Evolutionary conservation across 1,140 invertebrate species (phyloP).

Genomic region (Drosophila nigromelanica): DNA sequence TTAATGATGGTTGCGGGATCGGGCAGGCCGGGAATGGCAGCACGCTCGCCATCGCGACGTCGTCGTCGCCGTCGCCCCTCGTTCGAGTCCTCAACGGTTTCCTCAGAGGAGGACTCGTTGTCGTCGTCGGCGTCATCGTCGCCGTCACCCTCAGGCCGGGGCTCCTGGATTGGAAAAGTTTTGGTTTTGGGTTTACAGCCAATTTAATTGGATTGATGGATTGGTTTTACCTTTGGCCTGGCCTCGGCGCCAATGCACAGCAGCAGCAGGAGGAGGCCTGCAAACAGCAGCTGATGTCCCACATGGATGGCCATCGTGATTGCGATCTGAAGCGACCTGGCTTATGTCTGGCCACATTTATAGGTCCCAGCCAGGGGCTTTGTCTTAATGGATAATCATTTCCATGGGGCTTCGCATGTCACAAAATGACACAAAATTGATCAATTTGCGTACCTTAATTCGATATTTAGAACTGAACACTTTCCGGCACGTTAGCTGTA

Average conservation of each 20-base stretch:
- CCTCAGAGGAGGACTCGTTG: slow-evolving; percentile 78
- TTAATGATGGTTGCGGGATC: slow-evolving; percentile 78
- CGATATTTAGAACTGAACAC: slow-evolving; percentile 10
- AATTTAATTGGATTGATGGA: not conserved
- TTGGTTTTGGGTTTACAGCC: not conserved
- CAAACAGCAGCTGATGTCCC: slow-evolving; percentile 49
- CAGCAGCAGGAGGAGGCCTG: slow-evolving; percentile 38
- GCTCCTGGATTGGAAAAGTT: slow-evolving; percentile 19
- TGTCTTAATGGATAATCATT: slow-evolving; percentile 38
- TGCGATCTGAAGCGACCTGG: slow-evolving; percentile 8
- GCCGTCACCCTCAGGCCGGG: slow-evolving; percentile 1
- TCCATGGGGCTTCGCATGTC: slow-evolving; percentile 63
- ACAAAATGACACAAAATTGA: slow-evolving; percentile 54
- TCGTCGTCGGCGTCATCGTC: slow-evolving; percentile 42
- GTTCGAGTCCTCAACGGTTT: slow-evolving; percentile 73
- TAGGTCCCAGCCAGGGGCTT: slow-evolving; percentile 27
- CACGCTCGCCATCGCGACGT: slow-evolving; percentile 57
- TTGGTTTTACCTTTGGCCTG: slow-evolving; percentile 57
- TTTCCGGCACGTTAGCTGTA: slow-evolving; percentile 13
- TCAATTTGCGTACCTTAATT: slow-evolving; percentile 51
- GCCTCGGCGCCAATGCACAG: slow-evolving; percentile 43
- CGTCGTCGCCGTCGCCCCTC: slow-evolving; percentile 41
- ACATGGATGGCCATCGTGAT: slow-evolving; percentile 53
- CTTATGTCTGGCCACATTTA: slow-evolving; percentile 38
- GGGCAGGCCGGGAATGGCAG: slow-evolving; percentile 74